Percentiles rank a stretch among this genome's conserved stretches.
These are phyloP conservation scores for Barbus barbus DNA, from an alignment of 2,113 vertebrate species.

Conservation along the genomic window DNA sequence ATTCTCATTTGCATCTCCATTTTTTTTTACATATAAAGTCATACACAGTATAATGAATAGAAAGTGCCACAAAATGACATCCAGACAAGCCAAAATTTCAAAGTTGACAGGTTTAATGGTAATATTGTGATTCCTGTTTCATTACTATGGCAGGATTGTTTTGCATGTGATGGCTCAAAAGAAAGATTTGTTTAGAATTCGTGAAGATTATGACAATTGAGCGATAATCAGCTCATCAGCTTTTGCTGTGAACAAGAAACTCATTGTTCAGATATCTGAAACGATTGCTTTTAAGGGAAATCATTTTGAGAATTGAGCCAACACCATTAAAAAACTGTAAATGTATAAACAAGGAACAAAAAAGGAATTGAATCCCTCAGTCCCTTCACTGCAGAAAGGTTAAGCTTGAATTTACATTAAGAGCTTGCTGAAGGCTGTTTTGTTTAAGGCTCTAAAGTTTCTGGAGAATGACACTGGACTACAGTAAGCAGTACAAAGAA, in stretches of 20 bases:
- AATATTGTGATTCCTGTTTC: neutral
- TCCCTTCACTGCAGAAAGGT: neutral
- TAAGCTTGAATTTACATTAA: neutral
- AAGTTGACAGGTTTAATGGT: neutral
- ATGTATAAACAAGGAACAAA: neutral
- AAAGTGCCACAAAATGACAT: neutral
- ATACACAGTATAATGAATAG: neutral
- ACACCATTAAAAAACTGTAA: neutral
- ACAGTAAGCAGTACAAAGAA: neutral
- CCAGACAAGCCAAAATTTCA: neutral
- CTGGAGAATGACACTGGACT: slow-evolving; percentile 5
- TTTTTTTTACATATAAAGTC: neutral
- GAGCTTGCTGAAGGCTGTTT: slow-evolving; percentile 5
- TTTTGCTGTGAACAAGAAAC: neutral
- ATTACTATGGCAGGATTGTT: no score
- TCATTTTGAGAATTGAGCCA: neutral
- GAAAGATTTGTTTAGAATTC: neutral
- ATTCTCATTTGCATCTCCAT: no score
- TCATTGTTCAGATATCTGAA: neutral
- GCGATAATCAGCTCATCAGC: neutral
- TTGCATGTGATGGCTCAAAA: neutral
- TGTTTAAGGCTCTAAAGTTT: neutral
- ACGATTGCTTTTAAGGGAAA: neutral
- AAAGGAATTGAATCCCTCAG: neutral
- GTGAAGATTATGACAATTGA: neutral